A percentile compares a stretch with the other conserved stretches of the same genome.
phyloP scores from a whole-genome alignment of 2,888 invertebrate genomes.

The Pollenia angustigena region DNA sequence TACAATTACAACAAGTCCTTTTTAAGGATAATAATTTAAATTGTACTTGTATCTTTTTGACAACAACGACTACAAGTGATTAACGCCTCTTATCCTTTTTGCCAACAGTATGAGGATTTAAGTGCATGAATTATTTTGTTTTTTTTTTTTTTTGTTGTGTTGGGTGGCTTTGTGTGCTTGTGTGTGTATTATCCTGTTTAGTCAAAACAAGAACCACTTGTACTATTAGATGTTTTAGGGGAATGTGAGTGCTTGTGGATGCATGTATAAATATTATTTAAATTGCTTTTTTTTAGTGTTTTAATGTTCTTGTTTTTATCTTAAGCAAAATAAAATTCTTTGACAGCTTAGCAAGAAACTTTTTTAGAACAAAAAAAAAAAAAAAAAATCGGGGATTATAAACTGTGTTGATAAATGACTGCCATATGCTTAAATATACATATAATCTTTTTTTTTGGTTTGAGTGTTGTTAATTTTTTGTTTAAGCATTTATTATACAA shows the following conservation, averaged over 20 bases:
- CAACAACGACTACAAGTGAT: conserved; percentile 63
- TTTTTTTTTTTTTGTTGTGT: no score
- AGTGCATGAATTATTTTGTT: not conserved
- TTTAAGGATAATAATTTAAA: conserved; percentile 60
- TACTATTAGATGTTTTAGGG: conserved; percentile 7
- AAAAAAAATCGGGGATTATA: not conserved
- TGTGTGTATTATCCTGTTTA: not conserved
- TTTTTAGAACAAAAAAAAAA: not conserved
- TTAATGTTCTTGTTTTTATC: not conserved
- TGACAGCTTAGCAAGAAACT: not conserved
- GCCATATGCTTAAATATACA: conserved; percentile 49
- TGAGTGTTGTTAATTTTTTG: not conserved
- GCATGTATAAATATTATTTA: conserved; percentile 22
- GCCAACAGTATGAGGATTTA: not conserved
- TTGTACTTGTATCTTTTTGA: conserved; percentile 44
- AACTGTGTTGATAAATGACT: conserved; percentile 65
- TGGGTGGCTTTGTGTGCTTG: no score
- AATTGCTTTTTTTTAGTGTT: not conserved
- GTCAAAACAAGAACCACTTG: conserved; percentile 19
- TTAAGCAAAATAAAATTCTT: conserved; percentile 6
- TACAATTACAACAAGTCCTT: conserved; percentile 63
- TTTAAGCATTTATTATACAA: not conserved
- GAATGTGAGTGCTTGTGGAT: conserved; percentile 6
- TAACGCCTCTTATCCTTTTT: conserved; percentile 68
- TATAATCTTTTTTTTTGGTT: not conserved